These are phyloP conservation scores for Mythimna albipuncta DNA, from an alignment of 2,888 invertebrate species.

Conservation along the genomic window DNA sequence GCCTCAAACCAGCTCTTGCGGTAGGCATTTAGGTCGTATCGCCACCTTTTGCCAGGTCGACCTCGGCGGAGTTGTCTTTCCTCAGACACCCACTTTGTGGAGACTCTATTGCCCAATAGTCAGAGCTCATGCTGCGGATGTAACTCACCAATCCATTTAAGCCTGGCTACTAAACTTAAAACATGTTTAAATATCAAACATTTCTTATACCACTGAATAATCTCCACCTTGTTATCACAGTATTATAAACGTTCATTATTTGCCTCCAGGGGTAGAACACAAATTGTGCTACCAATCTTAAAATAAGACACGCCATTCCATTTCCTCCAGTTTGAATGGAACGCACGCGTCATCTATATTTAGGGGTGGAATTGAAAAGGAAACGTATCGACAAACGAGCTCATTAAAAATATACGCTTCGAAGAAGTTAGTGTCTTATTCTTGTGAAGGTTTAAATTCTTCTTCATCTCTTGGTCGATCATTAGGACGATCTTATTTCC, in stretches of 20 bases:
- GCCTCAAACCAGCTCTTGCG: too few species aligned
- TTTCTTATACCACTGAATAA: too few species aligned
- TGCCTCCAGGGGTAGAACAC: background rate
- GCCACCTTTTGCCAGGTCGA: too few species aligned
- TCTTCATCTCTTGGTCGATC: constrained; percentile 28
- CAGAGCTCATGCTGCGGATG: too few species aligned
- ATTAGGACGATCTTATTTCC: constrained; percentile 31
- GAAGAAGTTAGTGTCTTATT: constrained; percentile 55
- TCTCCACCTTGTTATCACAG: background rate
- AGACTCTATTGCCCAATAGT: too few species aligned
- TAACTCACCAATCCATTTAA: too few species aligned
- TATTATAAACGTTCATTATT: constrained; percentile 19
- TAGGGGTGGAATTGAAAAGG: constrained; percentile 50
- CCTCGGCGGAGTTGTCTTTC: too few species aligned
- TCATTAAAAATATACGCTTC: constrained; percentile 74
- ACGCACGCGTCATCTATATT: constrained; percentile 43
- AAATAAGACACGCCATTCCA: constrained; percentile 27
- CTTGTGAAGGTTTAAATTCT: constrained; percentile 47
- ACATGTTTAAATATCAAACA: background rate
- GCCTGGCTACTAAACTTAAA: background rate
- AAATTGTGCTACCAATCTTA: constrained; percentile 23
- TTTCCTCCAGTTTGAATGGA: constrained; percentile 27
- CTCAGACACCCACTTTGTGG: too few species aligned
- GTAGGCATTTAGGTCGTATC: too few species aligned
- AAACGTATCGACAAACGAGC: constrained; percentile 60